Evolutionary conservation across 2,113 vertebrate genomes (phyloP).

Genomic region (Cheirogaleus medius): DNA sequence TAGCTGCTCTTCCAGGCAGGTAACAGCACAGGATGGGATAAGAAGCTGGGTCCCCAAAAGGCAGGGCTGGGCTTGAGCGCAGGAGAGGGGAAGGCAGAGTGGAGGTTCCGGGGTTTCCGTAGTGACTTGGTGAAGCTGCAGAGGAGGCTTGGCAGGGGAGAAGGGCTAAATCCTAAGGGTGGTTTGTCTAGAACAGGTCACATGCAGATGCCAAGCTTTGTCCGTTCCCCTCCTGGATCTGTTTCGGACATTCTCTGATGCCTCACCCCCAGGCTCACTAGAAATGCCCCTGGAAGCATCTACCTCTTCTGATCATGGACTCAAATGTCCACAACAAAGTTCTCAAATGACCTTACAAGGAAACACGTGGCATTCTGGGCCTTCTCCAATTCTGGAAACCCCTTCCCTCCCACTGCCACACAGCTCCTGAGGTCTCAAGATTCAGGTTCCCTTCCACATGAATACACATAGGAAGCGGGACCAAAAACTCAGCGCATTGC

Average conservation of each 20-base stretch:
- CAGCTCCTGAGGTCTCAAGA: background rate
- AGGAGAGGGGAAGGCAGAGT: background rate
- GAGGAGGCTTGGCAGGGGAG: background rate
- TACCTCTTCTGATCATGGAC: background rate
- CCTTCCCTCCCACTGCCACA: background rate
- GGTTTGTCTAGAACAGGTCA: background rate
- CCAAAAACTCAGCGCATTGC: background rate
- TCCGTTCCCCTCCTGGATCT: background rate
- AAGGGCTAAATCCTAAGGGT: background rate
- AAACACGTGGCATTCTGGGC: background rate
- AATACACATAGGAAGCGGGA: background rate
- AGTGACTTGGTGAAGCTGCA: background rate
- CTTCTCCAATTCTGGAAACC: background rate
- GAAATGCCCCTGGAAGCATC: background rate
- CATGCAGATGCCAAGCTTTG: background rate
- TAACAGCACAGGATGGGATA: background rate
- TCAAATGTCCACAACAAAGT: background rate
- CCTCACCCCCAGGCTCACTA: background rate
- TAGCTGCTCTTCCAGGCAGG: background rate
- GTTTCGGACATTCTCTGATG: fast-evolving
- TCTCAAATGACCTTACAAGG: background rate
- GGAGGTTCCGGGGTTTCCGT: background rate
- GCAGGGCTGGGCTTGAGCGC: background rate
- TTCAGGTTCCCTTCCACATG: background rate
- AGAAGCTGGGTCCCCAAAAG: background rate